Base-by-base conservation (phyloP, 1,140 invertebrate species). In the Pachypeltis micranthus region DNA sequence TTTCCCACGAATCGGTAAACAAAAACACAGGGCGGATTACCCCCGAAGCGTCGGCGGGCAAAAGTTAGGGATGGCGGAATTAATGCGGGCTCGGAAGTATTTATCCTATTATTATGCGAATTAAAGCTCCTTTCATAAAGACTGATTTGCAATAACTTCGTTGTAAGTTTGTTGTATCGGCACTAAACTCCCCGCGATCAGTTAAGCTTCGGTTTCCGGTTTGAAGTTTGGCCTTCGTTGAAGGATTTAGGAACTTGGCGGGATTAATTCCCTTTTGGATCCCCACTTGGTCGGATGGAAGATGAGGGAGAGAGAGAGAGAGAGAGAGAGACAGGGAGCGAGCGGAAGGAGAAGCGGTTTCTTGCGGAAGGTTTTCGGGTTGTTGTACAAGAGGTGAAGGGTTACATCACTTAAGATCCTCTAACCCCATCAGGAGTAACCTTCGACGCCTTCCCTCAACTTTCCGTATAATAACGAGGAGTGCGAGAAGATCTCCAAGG, bases 131-230 rank as follows among this genome's bases (percentile, higher is more conserved):
- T 39, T 39, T 16, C 10, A 51, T 51, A 51, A 51, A 51, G 47
- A n/a, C 47, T 51, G 47, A 16, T 51, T 51, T 51, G 47, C 47
- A 51, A 51, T 51, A 51, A 51, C 47, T 51, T 51, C 19, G 47
- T 51, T 51, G 47, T 51, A 51, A 51, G 47, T 51, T 39, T 51
- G 47, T 51, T 51, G 47, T 51, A 51, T 21, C 19, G 47, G 21
- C 12, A 4, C 7, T 51, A 51, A 51, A 51, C 47, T 51, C 47
- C 34, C 7, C 12, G 47, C 7, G 47, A 51, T 51, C 47, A 21
- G 47, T 51, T 51, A 51, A 51, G 47, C 47, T 51, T 51, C 23
- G 47, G 47, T 51, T 51, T 51, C 47, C 47, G 47, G 47, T 51
- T 51, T 51, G 47, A 51, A 51, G 47, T 51, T 51, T 51, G 47